Conservation (phyloP, 2,113 vertebrate genomes). For the Vimba vimba region DNA sequence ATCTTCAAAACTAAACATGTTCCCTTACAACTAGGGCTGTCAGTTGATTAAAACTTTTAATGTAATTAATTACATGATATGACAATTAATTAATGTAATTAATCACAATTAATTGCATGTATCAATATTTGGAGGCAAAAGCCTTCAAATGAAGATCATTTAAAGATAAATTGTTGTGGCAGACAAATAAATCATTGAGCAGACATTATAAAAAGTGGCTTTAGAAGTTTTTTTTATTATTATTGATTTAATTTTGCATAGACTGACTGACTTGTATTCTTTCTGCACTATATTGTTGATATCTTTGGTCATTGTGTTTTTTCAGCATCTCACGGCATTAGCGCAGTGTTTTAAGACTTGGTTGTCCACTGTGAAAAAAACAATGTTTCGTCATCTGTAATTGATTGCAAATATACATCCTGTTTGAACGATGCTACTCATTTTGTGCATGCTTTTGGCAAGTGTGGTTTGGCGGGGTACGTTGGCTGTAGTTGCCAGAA, state of each 20-base stretch:
- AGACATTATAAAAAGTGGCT: background rate
- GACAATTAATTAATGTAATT: constrained; percentile 10
- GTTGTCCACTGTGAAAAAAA: background rate
- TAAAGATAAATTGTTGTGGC: background rate
- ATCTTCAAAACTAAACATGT: constrained; percentile 16
- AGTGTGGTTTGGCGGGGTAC: background rate
- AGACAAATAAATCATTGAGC: background rate
- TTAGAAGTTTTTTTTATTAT: background rate
- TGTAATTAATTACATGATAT: background rate
- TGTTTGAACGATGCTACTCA: background rate
- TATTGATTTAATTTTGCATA: background rate
- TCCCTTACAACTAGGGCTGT: background rate
- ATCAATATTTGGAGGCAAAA: background rate
- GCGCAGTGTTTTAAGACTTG: background rate
- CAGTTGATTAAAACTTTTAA: background rate
- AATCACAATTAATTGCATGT: background rate
- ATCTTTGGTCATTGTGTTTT: background rate
- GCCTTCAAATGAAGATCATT: background rate
- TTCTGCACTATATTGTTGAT: background rate
- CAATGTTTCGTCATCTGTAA: background rate
- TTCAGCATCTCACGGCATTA: background rate
- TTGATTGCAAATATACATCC: background rate
- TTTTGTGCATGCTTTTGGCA: background rate
- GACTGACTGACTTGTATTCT: background rate
- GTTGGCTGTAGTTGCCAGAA: constrained; percentile 1